A percentile compares a stretch with the other conserved stretches of the same genome.
These are phyloP conservation scores for Drosophila parabipectinata DNA, from an alignment of 1,140 invertebrate genomes.

Conservation along the genomic window DNA sequence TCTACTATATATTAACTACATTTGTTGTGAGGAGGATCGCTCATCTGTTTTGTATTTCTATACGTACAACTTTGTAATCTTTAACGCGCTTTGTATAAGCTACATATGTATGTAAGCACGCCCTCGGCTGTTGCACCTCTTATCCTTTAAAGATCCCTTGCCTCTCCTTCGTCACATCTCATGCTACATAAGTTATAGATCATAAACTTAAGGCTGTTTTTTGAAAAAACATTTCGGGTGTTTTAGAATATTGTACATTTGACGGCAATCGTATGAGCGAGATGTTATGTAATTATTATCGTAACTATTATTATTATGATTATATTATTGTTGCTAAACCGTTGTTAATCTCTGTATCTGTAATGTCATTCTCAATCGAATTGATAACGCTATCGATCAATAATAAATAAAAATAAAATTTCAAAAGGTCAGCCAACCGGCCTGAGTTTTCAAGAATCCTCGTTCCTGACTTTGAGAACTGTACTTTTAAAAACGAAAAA, in stretches of 20 bases:
- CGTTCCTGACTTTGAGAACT: neutral
- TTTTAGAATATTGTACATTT: conserved; percentile 78
- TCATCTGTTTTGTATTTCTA: conserved; percentile 64
- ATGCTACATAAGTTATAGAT: conserved; percentile 35
- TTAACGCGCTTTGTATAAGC: conserved; percentile 42
- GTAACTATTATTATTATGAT: conserved; percentile 54
- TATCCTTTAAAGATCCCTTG: neutral
- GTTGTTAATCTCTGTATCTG: conserved; percentile 70
- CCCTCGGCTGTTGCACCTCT: conserved; percentile 11
- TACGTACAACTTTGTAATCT: conserved; percentile 44
- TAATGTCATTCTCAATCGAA: conserved; percentile 76
- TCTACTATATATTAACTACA: conserved; percentile 53
- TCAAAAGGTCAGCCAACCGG: conserved; percentile 34
- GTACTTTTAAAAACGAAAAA: conserved; percentile 10
- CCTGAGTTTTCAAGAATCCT: conserved; percentile 2
- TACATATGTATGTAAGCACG: conserved; percentile 12
- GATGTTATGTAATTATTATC: conserved; percentile 62
- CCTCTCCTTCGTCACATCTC: conserved; percentile 11
- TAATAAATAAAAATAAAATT: conserved; percentile 48
- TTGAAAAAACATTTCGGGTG: conserved; percentile 70
- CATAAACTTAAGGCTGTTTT: conserved; percentile 80
- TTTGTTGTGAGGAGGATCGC: conserved; percentile 39
- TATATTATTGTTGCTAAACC: conserved; percentile 71
- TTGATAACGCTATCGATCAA: conserved; percentile 60
- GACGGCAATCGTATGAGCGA: conserved; percentile 59